Evolutionary conservation across 2,113 vertebrate genomes (phyloP).

Genomic region (Pseudolaguvia tuberculata): DNA sequence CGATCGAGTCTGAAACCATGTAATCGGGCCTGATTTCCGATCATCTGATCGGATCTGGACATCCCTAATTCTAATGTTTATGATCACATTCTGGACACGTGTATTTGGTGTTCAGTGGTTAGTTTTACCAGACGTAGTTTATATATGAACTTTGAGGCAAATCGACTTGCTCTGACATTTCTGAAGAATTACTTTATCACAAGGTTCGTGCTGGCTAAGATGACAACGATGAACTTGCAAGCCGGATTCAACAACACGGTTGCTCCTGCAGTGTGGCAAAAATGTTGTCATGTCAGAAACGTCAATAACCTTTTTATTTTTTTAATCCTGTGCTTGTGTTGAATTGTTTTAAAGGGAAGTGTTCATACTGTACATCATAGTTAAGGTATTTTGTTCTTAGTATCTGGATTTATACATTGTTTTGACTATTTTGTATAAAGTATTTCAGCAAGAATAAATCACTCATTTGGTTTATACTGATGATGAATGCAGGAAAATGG

Average conservation of each 20-base stretch:
- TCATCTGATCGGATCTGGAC: no score
- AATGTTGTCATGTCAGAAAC: background rate
- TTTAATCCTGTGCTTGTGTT: background rate
- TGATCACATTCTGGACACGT: no score
- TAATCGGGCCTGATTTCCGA: no score
- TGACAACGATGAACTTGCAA: no score
- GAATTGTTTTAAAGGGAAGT: conserved; percentile 10
- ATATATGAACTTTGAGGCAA: no score
- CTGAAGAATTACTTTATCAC: no score
- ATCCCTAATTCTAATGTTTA: no score
- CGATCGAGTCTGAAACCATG: no score
- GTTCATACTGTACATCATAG: background rate
- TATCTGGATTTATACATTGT: conserved; percentile 34
- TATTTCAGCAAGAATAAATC: conserved; percentile 7
- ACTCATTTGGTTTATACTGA: conserved; percentile 2
- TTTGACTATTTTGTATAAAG: conserved; percentile 8
- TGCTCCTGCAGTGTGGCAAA: background rate
- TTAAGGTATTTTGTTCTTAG: conserved; percentile 11
- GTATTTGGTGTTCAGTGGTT: no score
- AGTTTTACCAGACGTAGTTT: no score
- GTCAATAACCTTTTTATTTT: background rate
- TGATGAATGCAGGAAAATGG: conserved; percentile 13
- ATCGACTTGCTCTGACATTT: no score
- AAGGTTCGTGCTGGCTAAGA: no score
- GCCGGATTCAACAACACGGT: background rate